Evolutionary conservation across 2,797 vertebrate genomes (phyloP), one percentile per base, ranked within the genome.

Genomic region (Novumbra hubbsi): DNA sequence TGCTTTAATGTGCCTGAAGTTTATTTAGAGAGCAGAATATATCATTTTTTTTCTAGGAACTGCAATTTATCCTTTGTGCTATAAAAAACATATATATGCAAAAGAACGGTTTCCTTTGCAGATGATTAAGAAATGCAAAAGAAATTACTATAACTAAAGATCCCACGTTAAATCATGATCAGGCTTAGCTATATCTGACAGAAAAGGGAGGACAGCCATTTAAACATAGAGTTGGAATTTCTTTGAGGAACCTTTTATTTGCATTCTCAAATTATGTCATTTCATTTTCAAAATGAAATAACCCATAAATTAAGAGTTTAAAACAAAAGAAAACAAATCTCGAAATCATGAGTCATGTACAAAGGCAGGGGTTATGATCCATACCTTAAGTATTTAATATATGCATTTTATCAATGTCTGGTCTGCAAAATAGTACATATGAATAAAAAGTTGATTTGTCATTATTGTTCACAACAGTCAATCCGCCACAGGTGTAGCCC

Each of bases 1-100:
- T 87, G 85, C 88, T 92, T 93, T 92, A 92, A 92, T 91, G 90
- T 76, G 88, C 87, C 88, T 90, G 87, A 87, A 92, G 92, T 93
- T 91, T 89, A 91, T 90, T 92, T 90, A 91, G 90, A 93, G 93
- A 87, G 85, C 87, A 73, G 77, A 88, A 86, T 90, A 88, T 93
- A 85, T 91, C 88, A 92, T 92, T 84, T 88, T 84, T 92, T 91
- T 91, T 88, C 24, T 57, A 74, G 65, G 81, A 86, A 85, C 88
- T 81, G 80, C 81, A 88, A 92, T 92, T 92, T 87, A 92, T 92
- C 87, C 66, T 86, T 77, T 69, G 74, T 71, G 76, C 80, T 78
- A 74, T 81, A 73, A 80, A 80, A 85, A 79, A 76, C 30, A 75
- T 80, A 84, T 67, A 76, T 30, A 74, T 80, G 83, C 67, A 73